These are phyloP conservation scores for Geotrypetes seraphini DNA, from an alignment of 2,797 vertebrate genomes.

Conservation along the genomic window DNA sequence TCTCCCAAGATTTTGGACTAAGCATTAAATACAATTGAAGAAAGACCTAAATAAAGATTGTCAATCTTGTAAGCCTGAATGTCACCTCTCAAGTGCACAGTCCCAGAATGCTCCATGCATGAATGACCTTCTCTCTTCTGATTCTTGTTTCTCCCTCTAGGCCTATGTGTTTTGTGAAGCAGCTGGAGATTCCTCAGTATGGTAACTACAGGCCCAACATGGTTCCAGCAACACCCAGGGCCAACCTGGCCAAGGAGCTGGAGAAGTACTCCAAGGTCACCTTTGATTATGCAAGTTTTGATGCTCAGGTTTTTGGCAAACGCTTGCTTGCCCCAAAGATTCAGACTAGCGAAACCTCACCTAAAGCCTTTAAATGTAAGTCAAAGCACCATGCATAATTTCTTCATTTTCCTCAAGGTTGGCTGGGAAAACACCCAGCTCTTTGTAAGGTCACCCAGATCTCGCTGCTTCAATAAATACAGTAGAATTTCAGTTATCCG, in stretches of 20 bases:
- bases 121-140: no score
- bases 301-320: slow-evolving; percentile 97
- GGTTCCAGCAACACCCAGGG: slow-evolving; percentile 78
- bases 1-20: no score
- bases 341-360: slow-evolving; percentile 93
- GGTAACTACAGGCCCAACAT: slow-evolving; percentile 85
- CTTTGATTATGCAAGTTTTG: slow-evolving; percentile 98
- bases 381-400: slow-evolving; percentile 20
- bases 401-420: no score
- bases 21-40: no score
- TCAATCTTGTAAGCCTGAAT: background rate
- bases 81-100: no score
- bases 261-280: slow-evolving; percentile 98
- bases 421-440: no score
- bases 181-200: slow-evolving; percentile 86
- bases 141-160: slow-evolving; percentile 38
- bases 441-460: no score
- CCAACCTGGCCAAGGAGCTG: slow-evolving; percentile 94
- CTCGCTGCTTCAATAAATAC: no score
- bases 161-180: slow-evolving; percentile 98
- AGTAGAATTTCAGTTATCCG: no score
- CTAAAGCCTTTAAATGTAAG: slow-evolving; percentile 98
- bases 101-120: no score
- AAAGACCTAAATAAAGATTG: no score
- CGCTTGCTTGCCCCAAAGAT: slow-evolving; percentile 97